phyloP scores from a whole-genome alignment of 2,113 vertebrate species.

The Stomatorhinus ivindoensis region DNA sequence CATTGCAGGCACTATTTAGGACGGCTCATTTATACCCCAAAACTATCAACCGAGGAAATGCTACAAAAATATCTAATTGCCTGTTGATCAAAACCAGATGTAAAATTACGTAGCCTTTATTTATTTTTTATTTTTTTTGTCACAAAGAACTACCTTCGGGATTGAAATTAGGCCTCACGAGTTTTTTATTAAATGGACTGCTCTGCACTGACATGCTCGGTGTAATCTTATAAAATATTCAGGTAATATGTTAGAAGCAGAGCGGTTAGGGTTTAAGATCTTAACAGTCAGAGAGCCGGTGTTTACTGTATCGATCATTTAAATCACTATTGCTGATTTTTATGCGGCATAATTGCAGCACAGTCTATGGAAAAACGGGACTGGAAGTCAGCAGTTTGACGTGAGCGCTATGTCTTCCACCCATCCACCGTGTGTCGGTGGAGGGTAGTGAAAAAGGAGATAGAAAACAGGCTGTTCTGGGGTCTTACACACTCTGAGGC shows the following conservation, averaged over 20 bases:
- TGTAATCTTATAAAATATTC: background rate
- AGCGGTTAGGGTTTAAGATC: background rate
- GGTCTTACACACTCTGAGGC: background rate
- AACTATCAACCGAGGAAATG: background rate
- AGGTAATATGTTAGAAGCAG: background rate
- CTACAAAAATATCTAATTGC: conserved; percentile 11
- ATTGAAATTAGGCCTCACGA: background rate
- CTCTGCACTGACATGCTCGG: background rate
- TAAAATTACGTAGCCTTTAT: background rate
- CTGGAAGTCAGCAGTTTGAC: background rate
- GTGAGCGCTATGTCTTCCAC: background rate
- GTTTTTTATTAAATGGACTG: background rate
- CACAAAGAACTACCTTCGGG: background rate
- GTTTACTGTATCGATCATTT: background rate
- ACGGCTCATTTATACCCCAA: conserved; percentile 15
- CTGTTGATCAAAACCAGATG: conserved; percentile 24
- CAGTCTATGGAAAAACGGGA: background rate
- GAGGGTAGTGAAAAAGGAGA: background rate
- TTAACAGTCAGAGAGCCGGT: background rate
- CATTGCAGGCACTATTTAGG: conserved; percentile 8
- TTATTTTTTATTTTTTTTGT: background rate
- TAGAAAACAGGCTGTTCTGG: background rate
- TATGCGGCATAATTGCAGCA: background rate
- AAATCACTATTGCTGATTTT: background rate
- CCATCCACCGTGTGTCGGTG: background rate